phyloP scores from a whole-genome alignment of 2,113 vertebrate genomes.

The Apodemus speciosus region DNA sequence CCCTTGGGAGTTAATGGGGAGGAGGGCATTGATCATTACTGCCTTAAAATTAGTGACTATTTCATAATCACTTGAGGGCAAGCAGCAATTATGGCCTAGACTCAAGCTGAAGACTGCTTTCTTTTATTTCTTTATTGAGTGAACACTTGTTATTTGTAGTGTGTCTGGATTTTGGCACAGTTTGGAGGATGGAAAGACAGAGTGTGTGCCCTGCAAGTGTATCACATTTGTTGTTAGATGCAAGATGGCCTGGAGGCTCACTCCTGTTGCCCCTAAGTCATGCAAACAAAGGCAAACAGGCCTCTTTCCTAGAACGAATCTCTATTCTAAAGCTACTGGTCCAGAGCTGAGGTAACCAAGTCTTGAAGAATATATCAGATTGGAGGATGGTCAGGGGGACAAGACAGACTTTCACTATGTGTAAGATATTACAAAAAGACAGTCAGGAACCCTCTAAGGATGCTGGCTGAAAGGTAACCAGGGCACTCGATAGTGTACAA shows the following conservation, averaged over 20 bases:
- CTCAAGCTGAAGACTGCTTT: background rate
- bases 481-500: fast-evolving
- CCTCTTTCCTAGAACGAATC: too few species aligned
- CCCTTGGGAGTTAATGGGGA: background rate
- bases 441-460: background rate
- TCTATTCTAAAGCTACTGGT: background rate
- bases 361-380: fast-evolving
- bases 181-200: background rate
- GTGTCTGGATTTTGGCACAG: background rate
- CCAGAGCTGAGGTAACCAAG: background rate
- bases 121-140: background rate
- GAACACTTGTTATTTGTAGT: background rate
- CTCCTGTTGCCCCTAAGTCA: background rate
- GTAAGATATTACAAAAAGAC: background rate
- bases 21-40: background rate
- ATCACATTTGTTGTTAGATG: background rate
- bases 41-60: background rate
- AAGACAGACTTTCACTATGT: background rate
- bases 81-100: background rate
- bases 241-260: background rate
- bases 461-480: background rate
- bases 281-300: background rate
- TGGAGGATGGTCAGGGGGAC: background rate
- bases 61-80: background rate
- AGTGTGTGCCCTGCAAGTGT: background rate